phyloP scores from a whole-genome alignment of 2,113 vertebrate species.

The Gorsachius goisagi region DNA sequence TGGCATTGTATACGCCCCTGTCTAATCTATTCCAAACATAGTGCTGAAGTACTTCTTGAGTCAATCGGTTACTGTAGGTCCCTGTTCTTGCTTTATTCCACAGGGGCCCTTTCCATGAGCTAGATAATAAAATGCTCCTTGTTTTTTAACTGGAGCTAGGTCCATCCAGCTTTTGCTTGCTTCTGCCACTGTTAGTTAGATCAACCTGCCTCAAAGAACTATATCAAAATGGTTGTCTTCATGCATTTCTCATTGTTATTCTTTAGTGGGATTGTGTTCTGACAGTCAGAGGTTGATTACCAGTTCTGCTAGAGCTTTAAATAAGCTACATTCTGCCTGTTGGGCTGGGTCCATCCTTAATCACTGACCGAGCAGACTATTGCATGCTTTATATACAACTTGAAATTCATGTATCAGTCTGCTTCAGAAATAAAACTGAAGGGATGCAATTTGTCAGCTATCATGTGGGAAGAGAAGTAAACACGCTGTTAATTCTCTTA shows the following conservation, averaged over 20 bases:
- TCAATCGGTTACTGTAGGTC: neutral
- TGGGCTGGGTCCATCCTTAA: constrained; percentile 52
- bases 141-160: constrained; percentile 33
- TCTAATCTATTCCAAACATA: neutral
- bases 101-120: neutral
- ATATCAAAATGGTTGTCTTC: constrained; percentile 44
- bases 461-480: constrained; percentile 52
- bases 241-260: constrained; percentile 34
- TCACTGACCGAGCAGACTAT: constrained; percentile 37
- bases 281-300: constrained; percentile 65
- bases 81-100: constrained; percentile 1
- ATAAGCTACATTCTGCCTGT: constrained; percentile 39
- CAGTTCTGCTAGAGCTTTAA: constrained; percentile 45
- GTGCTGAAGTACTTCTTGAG: neutral
- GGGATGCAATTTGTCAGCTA: constrained; percentile 49
- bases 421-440: constrained; percentile 42
- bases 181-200: constrained; percentile 70
- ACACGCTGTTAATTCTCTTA: constrained; percentile 52
- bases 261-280: constrained; percentile 55
- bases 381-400: neutral
- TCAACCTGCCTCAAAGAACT: constrained; percentile 46
- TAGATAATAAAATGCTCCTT: constrained; percentile 34
- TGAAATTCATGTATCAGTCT: constrained; percentile 38
- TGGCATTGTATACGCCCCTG: neutral
- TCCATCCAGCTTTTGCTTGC: constrained; percentile 57